Evolutionary conservation across 2,797 vertebrate species (phyloP).

Genomic region (Eurystomus glaucurus): DNA sequence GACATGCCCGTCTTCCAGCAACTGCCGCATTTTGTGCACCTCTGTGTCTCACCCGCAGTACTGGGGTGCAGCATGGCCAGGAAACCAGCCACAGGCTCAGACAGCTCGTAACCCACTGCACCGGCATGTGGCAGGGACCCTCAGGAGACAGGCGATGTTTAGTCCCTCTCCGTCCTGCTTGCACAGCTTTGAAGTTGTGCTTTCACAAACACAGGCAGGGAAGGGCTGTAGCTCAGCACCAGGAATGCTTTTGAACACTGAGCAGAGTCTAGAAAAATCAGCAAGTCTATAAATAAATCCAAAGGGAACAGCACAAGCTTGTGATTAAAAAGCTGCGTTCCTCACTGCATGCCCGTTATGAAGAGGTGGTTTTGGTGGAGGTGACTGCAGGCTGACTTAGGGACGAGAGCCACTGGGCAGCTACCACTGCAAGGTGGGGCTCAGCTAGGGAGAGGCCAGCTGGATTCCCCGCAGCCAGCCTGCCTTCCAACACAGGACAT

Average conservation of each 20-base stretch:
- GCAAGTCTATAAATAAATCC: neutral
- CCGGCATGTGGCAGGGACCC: rapidly evolving
- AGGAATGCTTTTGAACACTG: rapidly evolving
- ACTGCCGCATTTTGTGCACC: rapidly evolving
- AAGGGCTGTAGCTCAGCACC: neutral
- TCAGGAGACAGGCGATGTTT: rapidly evolving
- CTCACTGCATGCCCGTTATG: neutral
- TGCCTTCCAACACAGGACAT: rapidly evolving
- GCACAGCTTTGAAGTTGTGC: rapidly evolving
- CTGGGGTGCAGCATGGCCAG: neutral
- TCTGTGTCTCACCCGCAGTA: rapidly evolving
- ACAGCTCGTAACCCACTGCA: rapidly evolving
- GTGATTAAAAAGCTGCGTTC: neutral
- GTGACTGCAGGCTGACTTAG: neutral
- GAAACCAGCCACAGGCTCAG: neutral
- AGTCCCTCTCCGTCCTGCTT: neutral
- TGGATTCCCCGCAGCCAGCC: rapidly evolving
- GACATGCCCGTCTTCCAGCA: rapidly evolving
- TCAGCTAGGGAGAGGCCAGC: rapidly evolving
- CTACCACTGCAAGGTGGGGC: rapidly evolving
- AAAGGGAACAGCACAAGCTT: neutral
- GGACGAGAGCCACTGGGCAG: neutral
- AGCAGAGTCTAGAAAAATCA: neutral
- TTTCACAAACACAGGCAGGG: rapidly evolving
- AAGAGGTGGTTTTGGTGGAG: neutral